These are phyloP conservation scores for Pseudochaenichthys georgianus DNA, from an alignment of 2,797 vertebrate species.

Conservation along the genomic window DNA sequence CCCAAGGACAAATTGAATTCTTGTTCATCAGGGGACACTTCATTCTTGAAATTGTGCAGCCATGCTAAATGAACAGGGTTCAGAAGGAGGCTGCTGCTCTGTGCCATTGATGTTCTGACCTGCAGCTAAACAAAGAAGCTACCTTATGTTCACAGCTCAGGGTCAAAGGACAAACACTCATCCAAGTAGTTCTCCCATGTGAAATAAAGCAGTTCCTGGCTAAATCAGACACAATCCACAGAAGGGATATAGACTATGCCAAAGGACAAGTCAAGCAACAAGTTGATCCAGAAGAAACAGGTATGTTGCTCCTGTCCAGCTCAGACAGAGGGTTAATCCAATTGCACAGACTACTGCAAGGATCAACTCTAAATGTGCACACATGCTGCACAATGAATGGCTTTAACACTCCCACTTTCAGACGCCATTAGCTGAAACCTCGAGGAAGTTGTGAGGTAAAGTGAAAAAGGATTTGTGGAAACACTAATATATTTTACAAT, in stretches of 20 bases:
- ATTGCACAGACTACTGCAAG: slow-evolving; percentile 9
- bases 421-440: slow-evolving; percentile 32
- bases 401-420: neutral
- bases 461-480: fast-evolving
- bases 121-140: neutral
- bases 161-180: slow-evolving; percentile 21
- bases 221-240: neutral
- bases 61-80: neutral
- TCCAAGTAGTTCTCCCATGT: too few species aligned
- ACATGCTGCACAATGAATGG: slow-evolving; percentile 22
- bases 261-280: slow-evolving; percentile 11
- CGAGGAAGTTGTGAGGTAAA: neutral
- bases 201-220: neutral
- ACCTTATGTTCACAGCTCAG: neutral
- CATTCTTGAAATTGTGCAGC: neutral
- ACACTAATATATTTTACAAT: fast-evolving
- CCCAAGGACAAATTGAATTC: neutral
- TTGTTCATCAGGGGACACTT: neutral
- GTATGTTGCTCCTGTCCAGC: neutral
- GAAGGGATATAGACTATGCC: neutral
- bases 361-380: slow-evolving; percentile 34
- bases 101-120: neutral
- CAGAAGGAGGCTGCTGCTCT: neutral
- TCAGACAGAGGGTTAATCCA: slow-evolving; percentile 50
- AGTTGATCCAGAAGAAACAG: neutral